Evolutionary conservation across 53 echinoderm and acorn worm species (phyloP).

Genomic region (Echinometra lucunter): DNA sequence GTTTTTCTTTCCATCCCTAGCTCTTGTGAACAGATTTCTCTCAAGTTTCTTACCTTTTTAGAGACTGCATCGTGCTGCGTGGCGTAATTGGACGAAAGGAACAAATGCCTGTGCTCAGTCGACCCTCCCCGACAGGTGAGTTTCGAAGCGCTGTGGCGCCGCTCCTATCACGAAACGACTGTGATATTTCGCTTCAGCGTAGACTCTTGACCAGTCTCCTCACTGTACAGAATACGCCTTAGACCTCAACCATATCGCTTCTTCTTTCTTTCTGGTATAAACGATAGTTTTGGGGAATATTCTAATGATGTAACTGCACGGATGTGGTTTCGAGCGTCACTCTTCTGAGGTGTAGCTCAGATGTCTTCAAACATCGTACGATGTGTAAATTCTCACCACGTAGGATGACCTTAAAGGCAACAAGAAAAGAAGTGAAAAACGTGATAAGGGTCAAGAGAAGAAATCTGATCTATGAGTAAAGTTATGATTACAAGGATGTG

Average conservation of each 20-base stretch:
- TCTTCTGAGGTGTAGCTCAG: not conserved
- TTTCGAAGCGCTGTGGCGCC: constrained; percentile 1
- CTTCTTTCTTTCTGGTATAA: not conserved
- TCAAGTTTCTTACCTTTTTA: constrained; percentile 54
- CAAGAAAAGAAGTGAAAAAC: not conserved
- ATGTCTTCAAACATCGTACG: constrained; percentile 15
- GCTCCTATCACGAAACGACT: not conserved
- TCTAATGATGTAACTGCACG: not conserved
- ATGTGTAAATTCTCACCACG: not conserved
- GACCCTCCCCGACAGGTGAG: constrained; percentile 49
- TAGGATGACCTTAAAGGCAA: not conserved
- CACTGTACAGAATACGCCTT: not conserved
- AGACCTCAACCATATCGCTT: too few species aligned
- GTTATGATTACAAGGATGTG: not conserved
- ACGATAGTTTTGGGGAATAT: not conserved
- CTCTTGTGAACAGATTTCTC: constrained; percentile 14
- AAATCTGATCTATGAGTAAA: not conserved
- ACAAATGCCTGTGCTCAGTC: constrained; percentile 46
- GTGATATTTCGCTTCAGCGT: not conserved
- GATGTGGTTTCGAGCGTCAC: constrained; percentile 34
- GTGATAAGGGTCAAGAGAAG: not conserved
- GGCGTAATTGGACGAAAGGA: constrained; percentile 53
- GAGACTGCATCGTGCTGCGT: constrained; percentile 64
- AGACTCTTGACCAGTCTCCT: constrained; percentile 54
- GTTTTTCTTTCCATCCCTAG: constrained; percentile 24